Evolutionary conservation across 2,888 invertebrate genomes (phyloP).

Genomic region (Uropetala carovei): DNA sequence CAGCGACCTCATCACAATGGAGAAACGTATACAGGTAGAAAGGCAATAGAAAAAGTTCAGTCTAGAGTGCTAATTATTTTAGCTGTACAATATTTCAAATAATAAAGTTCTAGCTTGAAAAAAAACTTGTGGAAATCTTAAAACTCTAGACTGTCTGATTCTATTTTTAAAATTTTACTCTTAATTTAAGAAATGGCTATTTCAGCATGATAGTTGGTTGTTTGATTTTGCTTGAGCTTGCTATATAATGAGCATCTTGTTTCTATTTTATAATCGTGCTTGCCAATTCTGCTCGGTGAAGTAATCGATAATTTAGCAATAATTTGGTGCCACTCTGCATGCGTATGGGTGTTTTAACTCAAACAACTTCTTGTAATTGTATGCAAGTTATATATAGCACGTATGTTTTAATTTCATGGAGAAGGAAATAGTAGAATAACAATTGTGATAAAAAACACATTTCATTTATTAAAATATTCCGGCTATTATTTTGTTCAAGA

Average conservation of each 20-base stretch:
- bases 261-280: not conserved
- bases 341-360: too few species aligned
- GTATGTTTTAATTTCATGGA: too few species aligned
- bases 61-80: conserved; percentile 17
- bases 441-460: too few species aligned
- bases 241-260: not conserved
- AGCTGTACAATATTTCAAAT: not conserved
- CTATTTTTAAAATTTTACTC: conserved; percentile 38
- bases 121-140: not conserved
- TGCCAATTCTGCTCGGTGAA: not conserved
- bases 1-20: conserved; percentile 95
- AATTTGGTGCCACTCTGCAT: too few species aligned
- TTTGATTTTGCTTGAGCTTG: not conserved
- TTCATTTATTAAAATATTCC: too few species aligned
- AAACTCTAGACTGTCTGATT: conserved; percentile 41
- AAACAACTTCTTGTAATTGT: too few species aligned
- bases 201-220: not conserved
- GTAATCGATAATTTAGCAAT: too few species aligned
- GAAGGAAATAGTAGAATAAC: too few species aligned
- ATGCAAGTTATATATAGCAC: too few species aligned
- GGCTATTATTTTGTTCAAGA: too few species aligned
- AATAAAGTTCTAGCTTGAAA: not conserved
- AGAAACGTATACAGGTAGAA: conserved; percentile 87
- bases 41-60: conserved; percentile 69
- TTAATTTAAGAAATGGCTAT: conserved; percentile 1